Evolutionary conservation across 2,797 vertebrate species (phyloP), one percentile per base, ranked within the genome.

Genomic region (Spea hammondii): DNA sequence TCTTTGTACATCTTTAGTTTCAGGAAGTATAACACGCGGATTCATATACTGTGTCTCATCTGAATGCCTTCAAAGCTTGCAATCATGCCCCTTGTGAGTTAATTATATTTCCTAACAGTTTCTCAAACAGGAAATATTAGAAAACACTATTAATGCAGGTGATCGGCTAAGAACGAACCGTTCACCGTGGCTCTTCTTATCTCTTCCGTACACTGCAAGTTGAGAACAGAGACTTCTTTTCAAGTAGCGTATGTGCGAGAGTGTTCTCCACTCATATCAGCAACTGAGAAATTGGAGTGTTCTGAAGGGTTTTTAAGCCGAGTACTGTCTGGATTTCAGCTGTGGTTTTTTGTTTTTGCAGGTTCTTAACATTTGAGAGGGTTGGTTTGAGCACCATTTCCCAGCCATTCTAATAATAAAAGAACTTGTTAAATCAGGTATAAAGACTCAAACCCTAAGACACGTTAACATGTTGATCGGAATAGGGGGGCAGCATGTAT

Each of bases 61-160:
- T 13, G 46, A 46, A 49, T 70, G 44, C 65, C 64, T 75, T 65
- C 68, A 51, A n/a, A 54, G 55, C 45, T 54, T 65, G 73, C 55
- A 73, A 47, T 68, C 54, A 68, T 60, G n/a, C 32, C 57, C 48
- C 13, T 49, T 67, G 55, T 74, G 46, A 62, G 57, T 44, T 73
- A 74, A 53, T 62, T 47, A 74, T 74, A 74, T 74, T 69, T 17
- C 62, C 13, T 69, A 60, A 57, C 78, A 68, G 65, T 53, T 69
- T 64, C 48, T 64, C 51, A 44, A 65, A 62, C 47, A 70, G 65
- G 68, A 76, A 80, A 80, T 80, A 60, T 76, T 60, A 76, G 51
- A 80, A 54, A 80, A 71, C 32, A 59, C 49, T 67, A 76, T 80
- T 71, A 75, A 70, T 70, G 17, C 72, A 45, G 59, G 55, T 65